These are phyloP conservation scores for Myotis findleyi DNA, from an alignment of 2,797 vertebrate genomes.

Conservation along the genomic window DNA sequence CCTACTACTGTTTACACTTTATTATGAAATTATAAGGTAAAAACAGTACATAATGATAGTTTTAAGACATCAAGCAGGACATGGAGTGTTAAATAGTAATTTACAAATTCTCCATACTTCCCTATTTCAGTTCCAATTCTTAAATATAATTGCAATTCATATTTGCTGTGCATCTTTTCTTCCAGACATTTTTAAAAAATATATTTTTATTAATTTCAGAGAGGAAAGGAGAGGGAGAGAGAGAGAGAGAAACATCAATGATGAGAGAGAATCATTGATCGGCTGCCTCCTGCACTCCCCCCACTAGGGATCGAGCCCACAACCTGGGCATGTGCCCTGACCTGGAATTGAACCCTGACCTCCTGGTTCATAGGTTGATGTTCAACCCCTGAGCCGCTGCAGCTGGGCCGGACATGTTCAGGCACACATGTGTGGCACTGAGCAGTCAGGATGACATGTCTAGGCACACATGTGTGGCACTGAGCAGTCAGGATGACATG, in stretches of 20 bases:
- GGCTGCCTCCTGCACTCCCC: too few relatives aligned
- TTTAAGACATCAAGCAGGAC: not conserved
- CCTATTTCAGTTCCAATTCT: not conserved
- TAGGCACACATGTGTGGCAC: not conserved
- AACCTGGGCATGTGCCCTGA: too few relatives aligned
- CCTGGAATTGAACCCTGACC: too few relatives aligned
- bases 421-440: not conserved
- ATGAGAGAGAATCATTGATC: too few relatives aligned
- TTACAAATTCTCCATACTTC: not conserved
- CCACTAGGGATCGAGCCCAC: too few relatives aligned
- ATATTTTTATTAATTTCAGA: too few relatives aligned
- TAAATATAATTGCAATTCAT: not conserved
- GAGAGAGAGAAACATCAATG: too few relatives aligned
- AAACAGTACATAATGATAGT: not conserved
- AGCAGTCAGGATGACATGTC: not conserved
- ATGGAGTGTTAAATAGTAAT: not conserved
- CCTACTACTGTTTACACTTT: not conserved
- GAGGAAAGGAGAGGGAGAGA: too few relatives aligned
- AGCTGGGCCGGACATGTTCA: too few relatives aligned
- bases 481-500: not conserved
- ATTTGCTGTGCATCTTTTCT: not conserved
- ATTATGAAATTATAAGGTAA: not conserved
- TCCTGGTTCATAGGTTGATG: too few relatives aligned
- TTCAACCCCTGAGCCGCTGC: too few relatives aligned
- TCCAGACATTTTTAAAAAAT: not conserved